A percentile compares a stretch with the other conserved stretches of the same genome.
Conservation (phyloP, 2,113 vertebrate genomes). For the Paedocypris sp. region DNA sequence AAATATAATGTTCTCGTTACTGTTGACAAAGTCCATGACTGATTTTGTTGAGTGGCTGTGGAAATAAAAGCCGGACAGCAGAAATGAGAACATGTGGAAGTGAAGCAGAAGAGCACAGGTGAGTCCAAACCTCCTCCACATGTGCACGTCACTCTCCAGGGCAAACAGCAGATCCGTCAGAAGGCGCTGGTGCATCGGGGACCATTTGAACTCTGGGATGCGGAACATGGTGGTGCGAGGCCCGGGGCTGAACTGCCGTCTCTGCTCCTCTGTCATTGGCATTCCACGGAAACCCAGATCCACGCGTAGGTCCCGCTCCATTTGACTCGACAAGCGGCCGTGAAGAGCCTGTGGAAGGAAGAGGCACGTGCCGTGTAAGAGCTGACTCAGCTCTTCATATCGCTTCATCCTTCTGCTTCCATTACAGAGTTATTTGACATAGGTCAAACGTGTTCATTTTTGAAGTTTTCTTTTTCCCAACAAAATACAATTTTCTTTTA, state of each 20-base stretch:
- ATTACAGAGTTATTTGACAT: too few relatives aligned
- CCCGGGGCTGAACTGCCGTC: conserved; percentile 93
- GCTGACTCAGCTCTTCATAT: too few relatives aligned
- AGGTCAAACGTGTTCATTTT: too few relatives aligned
- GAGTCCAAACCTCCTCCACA: conserved; percentile 82
- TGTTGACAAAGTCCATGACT: conserved; percentile 99
- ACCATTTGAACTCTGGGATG: conserved; percentile 99
- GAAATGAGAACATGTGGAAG: not conserved
- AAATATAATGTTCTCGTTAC: conserved; percentile 99
- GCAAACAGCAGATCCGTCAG: conserved; percentile 94
- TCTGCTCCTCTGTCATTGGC: conserved; percentile 97
- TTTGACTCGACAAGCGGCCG: conserved; percentile 72
- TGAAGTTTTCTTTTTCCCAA: too few relatives aligned
- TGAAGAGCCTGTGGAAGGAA: conserved; percentile 79
- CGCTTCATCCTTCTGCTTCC: too few relatives aligned
- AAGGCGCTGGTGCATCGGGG: conserved; percentile 93
- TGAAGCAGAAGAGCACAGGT: not conserved
- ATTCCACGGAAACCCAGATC: conserved; percentile 95
- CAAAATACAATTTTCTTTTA: too few relatives aligned
- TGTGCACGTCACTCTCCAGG: conserved; percentile 93
- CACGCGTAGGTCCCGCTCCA: conserved; percentile 88
- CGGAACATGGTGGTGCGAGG: conserved; percentile 98
- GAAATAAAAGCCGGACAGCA: conserved; percentile 38
- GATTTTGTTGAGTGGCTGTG: conserved; percentile 95
- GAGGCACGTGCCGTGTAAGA: too few relatives aligned